Percentiles rank a stretch among this genome's conserved stretches.
Evolutionary conservation across 2,113 vertebrate species (phyloP).

Genomic region (Xiphorhynchus elegans): DNA sequence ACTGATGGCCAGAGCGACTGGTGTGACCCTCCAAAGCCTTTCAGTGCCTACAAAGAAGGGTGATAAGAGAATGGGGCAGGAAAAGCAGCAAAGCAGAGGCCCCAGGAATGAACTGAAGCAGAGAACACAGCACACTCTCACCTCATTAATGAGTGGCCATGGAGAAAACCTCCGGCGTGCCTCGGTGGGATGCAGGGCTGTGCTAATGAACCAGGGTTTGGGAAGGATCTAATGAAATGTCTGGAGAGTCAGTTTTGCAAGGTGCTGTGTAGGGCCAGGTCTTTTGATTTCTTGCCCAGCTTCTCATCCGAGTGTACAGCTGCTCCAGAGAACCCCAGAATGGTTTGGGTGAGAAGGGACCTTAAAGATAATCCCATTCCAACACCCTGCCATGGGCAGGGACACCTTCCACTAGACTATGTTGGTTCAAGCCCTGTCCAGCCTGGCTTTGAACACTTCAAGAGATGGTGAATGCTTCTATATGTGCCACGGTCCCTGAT

Average conservation of each 20-base stretch:
- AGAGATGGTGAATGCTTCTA: neutral
- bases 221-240: neutral
- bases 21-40: neutral
- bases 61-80: neutral
- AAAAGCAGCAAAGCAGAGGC: neutral
- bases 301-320: neutral
- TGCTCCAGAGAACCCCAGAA: neutral
- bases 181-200: neutral
- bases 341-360: neutral
- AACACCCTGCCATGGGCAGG: neutral
- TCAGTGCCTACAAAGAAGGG: neutral
- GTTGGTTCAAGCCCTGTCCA: neutral
- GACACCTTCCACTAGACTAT: neutral
- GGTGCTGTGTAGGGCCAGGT: neutral
- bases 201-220: neutral
- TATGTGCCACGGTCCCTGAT: neutral
- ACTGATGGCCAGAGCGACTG: rapidly evolving
- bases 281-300: neutral
- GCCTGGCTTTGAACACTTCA: neutral
- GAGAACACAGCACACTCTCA: neutral
- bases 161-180: neutral
- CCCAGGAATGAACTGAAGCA: neutral
- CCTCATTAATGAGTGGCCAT: neutral
- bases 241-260: neutral
- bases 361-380: neutral